Conservation (phyloP, 2,113 vertebrate genomes). For the Papio anubis region DNA sequence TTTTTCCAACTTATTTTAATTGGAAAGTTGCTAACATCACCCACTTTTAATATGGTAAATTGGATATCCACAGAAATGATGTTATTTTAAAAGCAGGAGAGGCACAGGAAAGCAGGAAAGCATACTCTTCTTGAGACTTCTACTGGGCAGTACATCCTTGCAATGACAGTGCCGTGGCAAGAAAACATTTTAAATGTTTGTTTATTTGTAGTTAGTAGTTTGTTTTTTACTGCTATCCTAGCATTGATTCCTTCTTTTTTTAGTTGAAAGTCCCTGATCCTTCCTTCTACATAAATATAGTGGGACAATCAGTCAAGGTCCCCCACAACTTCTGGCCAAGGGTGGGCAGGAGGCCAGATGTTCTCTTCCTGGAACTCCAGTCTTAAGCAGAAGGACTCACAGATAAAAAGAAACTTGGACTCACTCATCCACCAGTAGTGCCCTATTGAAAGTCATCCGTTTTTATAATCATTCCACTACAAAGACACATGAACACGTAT, state of each 20-base stretch:
- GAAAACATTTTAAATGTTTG: background rate
- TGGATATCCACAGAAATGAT: background rate
- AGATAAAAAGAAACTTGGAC: background rate
- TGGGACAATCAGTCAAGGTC: background rate
- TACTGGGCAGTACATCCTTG: background rate
- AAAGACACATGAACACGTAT: too few relatives aligned
- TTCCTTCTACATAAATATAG: background rate
- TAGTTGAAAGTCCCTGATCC: background rate
- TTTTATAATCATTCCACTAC: background rate
- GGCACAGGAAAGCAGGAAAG: background rate
- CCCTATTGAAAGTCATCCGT: background rate
- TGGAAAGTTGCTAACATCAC: background rate
- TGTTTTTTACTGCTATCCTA: background rate
- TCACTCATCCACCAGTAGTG: background rate
- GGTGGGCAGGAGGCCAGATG: background rate
- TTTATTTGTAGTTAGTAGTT: background rate
- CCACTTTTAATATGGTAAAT: conserved; percentile 37
- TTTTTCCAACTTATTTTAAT: background rate
- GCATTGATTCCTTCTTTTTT: background rate
- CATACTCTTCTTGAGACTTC: background rate
- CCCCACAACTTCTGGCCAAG: background rate
- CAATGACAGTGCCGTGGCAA: background rate
- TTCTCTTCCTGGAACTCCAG: background rate
- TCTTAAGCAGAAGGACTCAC: background rate
- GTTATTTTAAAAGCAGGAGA: background rate